Evolutionary conservation across 2,113 vertebrate genomes (phyloP), one percentile per base, ranked within the genome.

Genomic region (Bostrychus sinensis): DNA sequence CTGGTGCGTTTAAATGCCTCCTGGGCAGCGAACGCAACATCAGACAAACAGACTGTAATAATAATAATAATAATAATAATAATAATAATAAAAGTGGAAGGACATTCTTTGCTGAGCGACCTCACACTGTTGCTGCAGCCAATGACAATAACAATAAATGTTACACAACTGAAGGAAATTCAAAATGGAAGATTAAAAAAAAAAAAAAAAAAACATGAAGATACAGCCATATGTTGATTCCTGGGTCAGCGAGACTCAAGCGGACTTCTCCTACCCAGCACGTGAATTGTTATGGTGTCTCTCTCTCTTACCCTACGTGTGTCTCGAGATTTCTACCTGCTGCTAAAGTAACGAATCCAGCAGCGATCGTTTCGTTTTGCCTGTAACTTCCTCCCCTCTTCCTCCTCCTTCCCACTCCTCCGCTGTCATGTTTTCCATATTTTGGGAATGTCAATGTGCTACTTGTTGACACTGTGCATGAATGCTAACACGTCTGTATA

Each of bases 401-500:
- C 30, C 45, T 28, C 45, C 45, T 28, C 45, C 37, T 4, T 12
- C 71, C 61, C 70, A 11, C 50, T 77, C 50, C 74, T 70, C 59
- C 65, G 41, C 13, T 78, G 80, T 80, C 85, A 81, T 66, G 72
- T 86, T 89, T 87, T 85, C 86, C 83, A 86, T 84, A 82, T 79
- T 90, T 90, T 85, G 23, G 91, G 91, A 92, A 92, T 92, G 92
- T 93, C 89, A 68, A 89, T 88, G 91, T 93, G 91, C 86, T 93
- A 86, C 89, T 90, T 92, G 91, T 92, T 85, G 89, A 91, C 90
- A 86, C 87, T 90, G 89, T 92, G 92, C 91, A 93, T 93, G 91
- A 89, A 92, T 91, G 91, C 87, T 90, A 91, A 91, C 87, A 86
- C 89, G 91, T 91, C 75, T 93, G 91, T 93, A 93, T 86, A 93